Evolutionary conservation across 2,888 invertebrate species (phyloP).

Genomic region (Oscheius sp.): DNA sequence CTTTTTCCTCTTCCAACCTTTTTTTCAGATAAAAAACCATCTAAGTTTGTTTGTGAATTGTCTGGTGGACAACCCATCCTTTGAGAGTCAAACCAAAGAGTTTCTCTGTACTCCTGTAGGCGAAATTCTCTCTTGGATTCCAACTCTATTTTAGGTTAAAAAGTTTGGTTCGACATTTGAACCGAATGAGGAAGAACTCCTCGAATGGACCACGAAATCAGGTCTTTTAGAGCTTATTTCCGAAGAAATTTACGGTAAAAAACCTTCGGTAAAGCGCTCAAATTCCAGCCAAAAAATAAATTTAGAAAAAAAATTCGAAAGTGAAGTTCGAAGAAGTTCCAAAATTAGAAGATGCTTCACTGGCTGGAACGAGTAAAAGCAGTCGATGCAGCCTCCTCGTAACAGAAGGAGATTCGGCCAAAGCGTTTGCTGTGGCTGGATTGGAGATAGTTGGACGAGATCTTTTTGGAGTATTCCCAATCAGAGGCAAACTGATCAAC

Average conservation of each 20-base stretch:
- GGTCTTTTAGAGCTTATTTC: conserved; percentile 36
- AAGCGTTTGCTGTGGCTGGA: conserved; percentile 93
- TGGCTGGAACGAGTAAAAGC: conserved; percentile 40
- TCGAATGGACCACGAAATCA: conserved; percentile 38
- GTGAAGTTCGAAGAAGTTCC: conserved; percentile 30
- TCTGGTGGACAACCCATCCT: conserved; percentile 95
- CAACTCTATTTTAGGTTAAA: conserved; percentile 18
- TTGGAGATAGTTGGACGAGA: conserved; percentile 75
- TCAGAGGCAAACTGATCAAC: conserved; percentile 55
- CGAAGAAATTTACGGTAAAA: conserved; percentile 35
- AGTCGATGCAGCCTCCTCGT: conserved; percentile 86
- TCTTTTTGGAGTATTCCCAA: conserved; percentile 53
- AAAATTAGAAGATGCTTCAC: conserved; percentile 54
- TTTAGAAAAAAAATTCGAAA: neutral
- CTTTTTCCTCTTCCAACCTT: neutral
- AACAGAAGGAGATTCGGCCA: conserved; percentile 98
- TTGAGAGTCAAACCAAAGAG: conserved; percentile 99
- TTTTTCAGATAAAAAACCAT: conserved; percentile 81
- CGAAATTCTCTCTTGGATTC: neutral
- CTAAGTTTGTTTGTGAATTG: conserved; percentile 96
- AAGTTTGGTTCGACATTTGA: neutral
- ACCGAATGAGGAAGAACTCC: neutral
- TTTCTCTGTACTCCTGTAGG: conserved; percentile 79
- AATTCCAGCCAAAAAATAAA: too few relatives aligned
- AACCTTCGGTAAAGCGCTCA: neutral